phyloP scores from a whole-genome alignment of 2,797 vertebrate genomes.

The Crax fasciolata region DNA sequence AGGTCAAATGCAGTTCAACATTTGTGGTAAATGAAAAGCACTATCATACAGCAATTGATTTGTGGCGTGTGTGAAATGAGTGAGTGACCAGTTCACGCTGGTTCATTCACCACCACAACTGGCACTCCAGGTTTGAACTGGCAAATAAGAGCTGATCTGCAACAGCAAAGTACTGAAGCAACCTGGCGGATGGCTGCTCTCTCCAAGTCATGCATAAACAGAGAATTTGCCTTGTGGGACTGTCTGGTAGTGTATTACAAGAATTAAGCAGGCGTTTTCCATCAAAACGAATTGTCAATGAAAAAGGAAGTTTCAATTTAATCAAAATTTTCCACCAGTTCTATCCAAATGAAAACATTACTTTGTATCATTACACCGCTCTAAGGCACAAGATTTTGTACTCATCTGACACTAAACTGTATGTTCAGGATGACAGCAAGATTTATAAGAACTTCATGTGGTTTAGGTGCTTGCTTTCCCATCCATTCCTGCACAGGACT shows the following conservation, averaged over 20 bases:
- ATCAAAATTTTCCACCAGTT: constrained; percentile 62
- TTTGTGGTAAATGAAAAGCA: constrained; percentile 48
- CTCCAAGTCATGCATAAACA: background rate
- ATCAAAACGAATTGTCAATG: constrained; percentile 52
- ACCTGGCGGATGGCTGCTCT: background rate
- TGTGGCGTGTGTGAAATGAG: background rate
- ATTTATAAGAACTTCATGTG: background rate
- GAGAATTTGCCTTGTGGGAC: background rate
- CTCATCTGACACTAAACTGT: constrained; percentile 2
- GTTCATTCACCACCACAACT: background rate
- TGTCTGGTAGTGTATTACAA: constrained; percentile 18
- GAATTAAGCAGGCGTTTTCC: constrained; percentile 28
- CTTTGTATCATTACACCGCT: constrained; percentile 22
- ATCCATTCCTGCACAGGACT: background rate
- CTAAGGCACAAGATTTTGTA: background rate
- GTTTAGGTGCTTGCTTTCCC: background rate
- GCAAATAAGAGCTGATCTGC: background rate
- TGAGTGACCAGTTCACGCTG: background rate
- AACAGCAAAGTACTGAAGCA: background rate
- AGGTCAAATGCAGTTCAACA: constrained; percentile 70
- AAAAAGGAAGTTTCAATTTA: constrained; percentile 66
- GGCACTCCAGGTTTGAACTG: background rate
- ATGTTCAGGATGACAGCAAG: background rate
- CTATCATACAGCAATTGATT: background rate
- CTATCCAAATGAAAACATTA: constrained; percentile 59